Evolutionary conservation across 1,140 invertebrate species (phyloP).

Genomic region (Elymnias hypermnestra): DNA sequence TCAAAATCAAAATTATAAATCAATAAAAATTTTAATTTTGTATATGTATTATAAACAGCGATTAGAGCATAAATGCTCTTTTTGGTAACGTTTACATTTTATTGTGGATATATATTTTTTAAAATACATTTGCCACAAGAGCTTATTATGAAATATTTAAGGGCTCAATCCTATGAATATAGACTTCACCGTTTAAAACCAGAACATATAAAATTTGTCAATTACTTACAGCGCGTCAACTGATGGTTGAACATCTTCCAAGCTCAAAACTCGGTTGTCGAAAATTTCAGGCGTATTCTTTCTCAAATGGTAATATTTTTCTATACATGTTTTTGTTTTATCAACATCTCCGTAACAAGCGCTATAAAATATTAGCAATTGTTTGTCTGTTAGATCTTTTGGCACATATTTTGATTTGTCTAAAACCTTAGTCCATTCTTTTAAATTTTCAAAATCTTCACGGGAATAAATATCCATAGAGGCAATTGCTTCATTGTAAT

Average conservation of each 20-base stretch:
- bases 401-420: conserved; percentile 70
- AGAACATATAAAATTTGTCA: neutral
- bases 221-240: conserved; percentile 69
- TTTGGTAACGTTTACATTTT: too few relatives aligned
- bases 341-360: conserved; percentile 78
- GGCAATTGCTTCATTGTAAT: conserved; percentile 44
- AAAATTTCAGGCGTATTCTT: conserved; percentile 79
- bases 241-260: conserved; percentile 47
- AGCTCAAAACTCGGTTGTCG: conserved; percentile 62
- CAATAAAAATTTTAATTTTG: too few relatives aligned
- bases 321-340: conserved; percentile 77
- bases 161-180: too few relatives aligned
- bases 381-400: conserved; percentile 68
- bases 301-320: conserved; percentile 76
- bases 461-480: conserved; percentile 61
- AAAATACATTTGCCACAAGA: too few relatives aligned
- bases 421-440: conserved; percentile 52
- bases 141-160: too few relatives aligned
- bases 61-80: too few relatives aligned
- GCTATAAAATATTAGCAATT: conserved; percentile 77
- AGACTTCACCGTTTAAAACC: too few relatives aligned
- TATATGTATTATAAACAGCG: too few relatives aligned
- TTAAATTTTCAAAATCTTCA: conserved; percentile 48
- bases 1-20: too few relatives aligned
- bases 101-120: too few relatives aligned